phyloP scores from a whole-genome alignment of 2,113 vertebrate species.

The Tragelaphus buxtoni region DNA sequence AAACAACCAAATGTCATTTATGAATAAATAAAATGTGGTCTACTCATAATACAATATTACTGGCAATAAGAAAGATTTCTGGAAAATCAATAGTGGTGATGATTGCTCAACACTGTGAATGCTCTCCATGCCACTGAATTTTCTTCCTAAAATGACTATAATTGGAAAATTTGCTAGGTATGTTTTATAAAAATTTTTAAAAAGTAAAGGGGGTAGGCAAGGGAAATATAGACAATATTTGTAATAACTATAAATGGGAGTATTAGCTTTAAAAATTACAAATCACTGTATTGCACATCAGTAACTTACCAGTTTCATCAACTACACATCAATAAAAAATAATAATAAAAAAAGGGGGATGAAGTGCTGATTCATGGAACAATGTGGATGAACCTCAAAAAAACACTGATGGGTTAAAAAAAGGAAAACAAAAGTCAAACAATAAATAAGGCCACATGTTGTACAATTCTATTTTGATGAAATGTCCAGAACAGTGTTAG shows the following conservation, averaged over 20 bases:
- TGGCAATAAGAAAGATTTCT: neutral
- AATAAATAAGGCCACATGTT: neutral
- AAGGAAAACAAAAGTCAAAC: neutral
- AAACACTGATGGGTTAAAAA: neutral
- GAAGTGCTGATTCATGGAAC: neutral
- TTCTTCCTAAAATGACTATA: neutral
- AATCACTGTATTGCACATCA: neutral
- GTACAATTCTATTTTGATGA: neutral
- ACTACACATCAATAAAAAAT: neutral
- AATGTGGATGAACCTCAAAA: neutral
- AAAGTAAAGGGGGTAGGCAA: neutral
- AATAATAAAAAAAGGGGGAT: neutral
- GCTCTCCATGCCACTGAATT: neutral
- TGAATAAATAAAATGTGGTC: neutral
- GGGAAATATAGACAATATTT: neutral
- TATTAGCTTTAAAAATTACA: neutral
- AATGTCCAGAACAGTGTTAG: neutral
- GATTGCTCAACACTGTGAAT: rapidly evolving
- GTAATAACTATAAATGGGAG: neutral
- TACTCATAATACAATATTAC: neutral
- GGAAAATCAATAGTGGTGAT: neutral
- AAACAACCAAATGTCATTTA: neutral
- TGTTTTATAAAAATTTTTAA: neutral
- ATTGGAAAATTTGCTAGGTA: neutral
- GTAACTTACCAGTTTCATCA: neutral